Evolutionary conservation across 2,797 vertebrate species (phyloP).

Genomic region (Falco cherrug): DNA sequence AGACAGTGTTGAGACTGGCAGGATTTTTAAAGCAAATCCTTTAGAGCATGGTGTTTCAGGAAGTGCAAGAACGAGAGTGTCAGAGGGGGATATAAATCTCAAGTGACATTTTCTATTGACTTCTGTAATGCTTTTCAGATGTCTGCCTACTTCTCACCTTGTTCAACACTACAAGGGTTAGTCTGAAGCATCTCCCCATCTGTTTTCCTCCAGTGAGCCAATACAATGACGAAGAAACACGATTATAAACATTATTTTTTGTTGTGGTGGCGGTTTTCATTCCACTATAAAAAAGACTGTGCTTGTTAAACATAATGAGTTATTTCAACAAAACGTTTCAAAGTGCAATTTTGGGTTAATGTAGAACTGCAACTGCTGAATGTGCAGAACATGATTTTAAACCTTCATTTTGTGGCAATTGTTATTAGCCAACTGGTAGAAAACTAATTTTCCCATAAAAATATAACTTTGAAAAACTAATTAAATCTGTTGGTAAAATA

Average conservation of each 20-base stretch:
- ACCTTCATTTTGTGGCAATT: background rate
- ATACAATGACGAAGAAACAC: background rate
- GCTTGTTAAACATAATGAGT: background rate
- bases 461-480: background rate
- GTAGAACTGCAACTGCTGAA: background rate
- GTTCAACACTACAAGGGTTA: background rate
- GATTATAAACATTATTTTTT: background rate
- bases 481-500: background rate
- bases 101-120: constrained; percentile 23
- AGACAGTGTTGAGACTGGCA: background rate
- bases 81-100: background rate
- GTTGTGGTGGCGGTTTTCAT: background rate
- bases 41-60: background rate
- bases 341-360: background rate
- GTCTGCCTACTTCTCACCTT: constrained; percentile 51
- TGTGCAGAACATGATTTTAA: background rate
- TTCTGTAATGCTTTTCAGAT: constrained; percentile 17
- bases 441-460: background rate
- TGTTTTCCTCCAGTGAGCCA: background rate
- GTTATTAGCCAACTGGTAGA: background rate
- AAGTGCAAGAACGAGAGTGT: background rate
- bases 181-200: constrained; percentile 17
- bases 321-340: background rate
- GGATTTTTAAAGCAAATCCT: background rate
- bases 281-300: background rate